These are phyloP conservation scores for Perognathus longimembris DNA, from an alignment of 2,113 vertebrate species.

Conservation along the genomic window DNA sequence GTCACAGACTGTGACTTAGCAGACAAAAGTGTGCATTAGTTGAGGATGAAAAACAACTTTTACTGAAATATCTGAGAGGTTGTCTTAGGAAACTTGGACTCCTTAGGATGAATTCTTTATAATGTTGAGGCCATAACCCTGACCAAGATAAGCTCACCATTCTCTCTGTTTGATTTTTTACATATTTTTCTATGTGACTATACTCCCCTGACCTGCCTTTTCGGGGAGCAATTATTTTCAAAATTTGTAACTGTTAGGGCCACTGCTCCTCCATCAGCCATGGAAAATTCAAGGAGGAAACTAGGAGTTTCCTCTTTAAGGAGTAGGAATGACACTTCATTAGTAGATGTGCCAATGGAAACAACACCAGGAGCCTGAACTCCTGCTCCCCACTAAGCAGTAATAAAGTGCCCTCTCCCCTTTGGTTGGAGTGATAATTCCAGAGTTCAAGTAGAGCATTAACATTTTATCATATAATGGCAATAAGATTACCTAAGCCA, in stretches of 20 bases:
- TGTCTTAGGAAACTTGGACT: not conserved
- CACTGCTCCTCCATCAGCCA: no score
- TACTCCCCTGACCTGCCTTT: not conserved
- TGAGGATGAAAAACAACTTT: not conserved
- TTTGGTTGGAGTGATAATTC: not conserved
- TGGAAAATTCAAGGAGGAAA: no score
- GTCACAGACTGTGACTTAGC: slow-evolving; percentile 20
- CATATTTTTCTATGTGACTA: not conserved
- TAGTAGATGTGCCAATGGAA: no score
- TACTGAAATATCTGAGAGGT: not conserved
- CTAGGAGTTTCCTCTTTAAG: not conserved
- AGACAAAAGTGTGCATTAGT: not conserved
- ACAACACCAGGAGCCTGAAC: no score
- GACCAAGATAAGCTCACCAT: not conserved
- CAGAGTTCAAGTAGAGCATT: not conserved
- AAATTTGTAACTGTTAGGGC: not conserved
- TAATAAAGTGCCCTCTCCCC: not conserved
- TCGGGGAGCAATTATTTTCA: slow-evolving; percentile 1
- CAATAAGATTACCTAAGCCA: no score
- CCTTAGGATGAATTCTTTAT: not conserved
- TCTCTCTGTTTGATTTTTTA: not conserved
- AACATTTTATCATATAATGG: no score
- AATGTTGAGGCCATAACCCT: not conserved
- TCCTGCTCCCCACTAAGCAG: not conserved
- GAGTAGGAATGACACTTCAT: not conserved